Base-by-base conservation (phyloP, 2,888 invertebrate species). In the Amblyjoppa proteus region DNA sequence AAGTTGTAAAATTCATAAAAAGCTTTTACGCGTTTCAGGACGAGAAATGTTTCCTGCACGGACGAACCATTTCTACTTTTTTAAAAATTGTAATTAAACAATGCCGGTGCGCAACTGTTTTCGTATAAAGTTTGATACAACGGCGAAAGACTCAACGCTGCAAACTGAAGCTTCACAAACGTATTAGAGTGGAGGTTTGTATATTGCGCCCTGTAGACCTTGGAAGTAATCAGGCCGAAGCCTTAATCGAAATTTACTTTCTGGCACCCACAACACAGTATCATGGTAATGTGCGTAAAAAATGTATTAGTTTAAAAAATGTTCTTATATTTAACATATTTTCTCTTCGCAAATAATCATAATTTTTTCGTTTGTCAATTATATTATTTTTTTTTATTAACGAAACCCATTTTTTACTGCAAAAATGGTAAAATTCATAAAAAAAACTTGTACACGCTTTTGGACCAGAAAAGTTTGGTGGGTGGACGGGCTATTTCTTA, bases 191-290 rank as follows among this genome's bases (percentile, higher is more conserved):
- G 49, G 68, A 78, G 68, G 83, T 82, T 79, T 82, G 82, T 80
- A 51, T 83, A 84, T 86, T 80, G 71, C 74, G 53, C 69, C 78
- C 34, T 84, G 84, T 87, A 83, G 82, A 87, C 84, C 84, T 87
- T 81, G 73, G 49, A 75, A 79, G 84, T 88, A 87, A 88, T 88
- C 77, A 87, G 81, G 80, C 79, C 75, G 87, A 83, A 88, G 84
- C 84, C 86, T 88, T 88, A 86, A 88, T 86, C 88, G 84, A 70
- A 88, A 88, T 87, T 87, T 88, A 88, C 80, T 84, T 87, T 84
- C 85, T 58, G 85, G 84, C 77, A 76, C 66, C 76, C 84, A 83
- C 84, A 77, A 83, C 83, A 77, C 86, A 76, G 88, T 87, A 87
- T 77, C 73, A 73, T 78, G 80, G 84, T 87, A 87, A 87, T 87